Evolutionary conservation across 2,797 vertebrate genomes (phyloP), one percentile per base, ranked within the genome.

Genomic region (Adelosebastes latens): DNA sequence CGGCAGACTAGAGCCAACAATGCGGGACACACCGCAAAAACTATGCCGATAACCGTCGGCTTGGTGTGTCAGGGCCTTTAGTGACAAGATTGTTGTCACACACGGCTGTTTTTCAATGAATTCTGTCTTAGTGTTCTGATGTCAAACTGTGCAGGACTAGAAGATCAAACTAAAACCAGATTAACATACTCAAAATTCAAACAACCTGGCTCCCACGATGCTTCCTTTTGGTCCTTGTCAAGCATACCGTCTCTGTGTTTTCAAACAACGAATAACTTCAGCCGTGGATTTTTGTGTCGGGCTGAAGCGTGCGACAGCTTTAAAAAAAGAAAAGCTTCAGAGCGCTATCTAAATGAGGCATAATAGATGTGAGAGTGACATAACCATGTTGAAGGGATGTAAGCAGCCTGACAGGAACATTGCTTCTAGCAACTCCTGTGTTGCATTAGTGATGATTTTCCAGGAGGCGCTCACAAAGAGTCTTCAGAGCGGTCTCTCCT

Each of bases 381-480:
- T 87, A 89, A 92, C 86, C 81, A 88, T 83, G 89, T 88, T 88
- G 88, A 85, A 88, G 81, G 72, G 89, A 88, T 90, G 88, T 88
- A 88, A 89, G 92, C 88, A 77, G 83, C 76, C 83, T 90, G 83
- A 91, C 86, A 90, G 88, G 89, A 92, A 93, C 89, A 93, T 88
- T 13, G 89, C 92, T 93, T 89, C 88, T 77, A 89, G 89, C 91
- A 90, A 85, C 89, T 92, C 83, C 82, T 84, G 90, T 81, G 91
- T 90, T 93, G 92, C 89, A 93, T 94, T 94, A 94, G 91, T 93
- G 92, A 92, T 93, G 93, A 91, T 93, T 92, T 93, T 93, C 89
- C 88, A 93, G 80, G 84, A 90, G 90, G 79, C 27, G 60, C 82
- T 88, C 86, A 88, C 88, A 87, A 80, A 88, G 81, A 80, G 64